These are phyloP conservation scores for Gallinago nigripennis DNA, from an alignment of 2,797 vertebrate species.

Conservation along the genomic window DNA sequence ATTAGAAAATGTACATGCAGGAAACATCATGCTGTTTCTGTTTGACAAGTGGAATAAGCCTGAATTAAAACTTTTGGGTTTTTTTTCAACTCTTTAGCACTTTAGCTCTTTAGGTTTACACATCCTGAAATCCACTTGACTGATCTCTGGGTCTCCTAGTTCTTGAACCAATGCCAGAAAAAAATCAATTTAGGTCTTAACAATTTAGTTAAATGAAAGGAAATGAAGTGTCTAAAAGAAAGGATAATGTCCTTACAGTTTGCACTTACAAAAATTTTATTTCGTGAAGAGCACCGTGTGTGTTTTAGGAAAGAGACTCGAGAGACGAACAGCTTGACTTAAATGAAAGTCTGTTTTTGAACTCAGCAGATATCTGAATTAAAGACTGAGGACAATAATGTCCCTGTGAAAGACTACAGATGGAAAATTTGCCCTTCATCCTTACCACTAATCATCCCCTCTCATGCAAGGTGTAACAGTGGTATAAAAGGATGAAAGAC, in stretches of 20 bases:
- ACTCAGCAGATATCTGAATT: neutral
- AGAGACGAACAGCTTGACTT: neutral
- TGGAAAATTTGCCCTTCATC: neutral
- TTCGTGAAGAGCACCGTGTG: neutral
- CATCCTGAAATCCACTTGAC: neutral
- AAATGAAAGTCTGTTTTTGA: neutral
- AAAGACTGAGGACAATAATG: neutral
- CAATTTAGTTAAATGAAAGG: neutral
- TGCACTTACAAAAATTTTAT: neutral
- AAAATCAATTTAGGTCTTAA: neutral
- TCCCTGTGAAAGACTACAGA: neutral
- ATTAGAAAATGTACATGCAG: neutral
- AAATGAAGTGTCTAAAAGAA: neutral
- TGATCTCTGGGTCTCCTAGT: neutral
- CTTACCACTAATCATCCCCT: neutral
- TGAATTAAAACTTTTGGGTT: neutral
- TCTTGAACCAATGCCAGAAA: neutral
- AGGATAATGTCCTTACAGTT: neutral
- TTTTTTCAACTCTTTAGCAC: neutral
- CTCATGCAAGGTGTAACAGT: neutral
- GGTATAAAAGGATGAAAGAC: neutral
- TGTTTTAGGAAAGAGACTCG: neutral
- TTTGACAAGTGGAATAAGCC: neutral
- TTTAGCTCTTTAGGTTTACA: neutral
- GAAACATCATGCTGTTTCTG: neutral